phyloP scores from a whole-genome alignment of 2,797 vertebrate species.

The Euphonia xanthogaster region DNA sequence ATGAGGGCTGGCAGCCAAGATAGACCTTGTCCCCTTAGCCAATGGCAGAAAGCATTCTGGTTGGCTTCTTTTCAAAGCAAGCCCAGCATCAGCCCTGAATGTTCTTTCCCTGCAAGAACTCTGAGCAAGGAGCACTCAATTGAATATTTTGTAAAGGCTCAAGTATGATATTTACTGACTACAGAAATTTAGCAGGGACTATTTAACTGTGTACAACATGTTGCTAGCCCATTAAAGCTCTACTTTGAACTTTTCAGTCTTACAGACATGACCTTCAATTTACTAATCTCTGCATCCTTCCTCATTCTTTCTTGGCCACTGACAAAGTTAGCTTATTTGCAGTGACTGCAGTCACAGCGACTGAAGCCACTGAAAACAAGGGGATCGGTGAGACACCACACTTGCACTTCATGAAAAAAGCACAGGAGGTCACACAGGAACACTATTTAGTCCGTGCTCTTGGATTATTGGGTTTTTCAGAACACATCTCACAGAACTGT shows the following conservation, averaged over 20 bases:
- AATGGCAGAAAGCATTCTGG: neutral
- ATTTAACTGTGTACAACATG: neutral
- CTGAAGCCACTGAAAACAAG: neutral
- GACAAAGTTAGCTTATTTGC: neutral
- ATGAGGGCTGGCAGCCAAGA: neutral
- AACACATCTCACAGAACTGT: neutral
- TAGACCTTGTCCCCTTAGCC: neutral
- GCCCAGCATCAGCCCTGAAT: neutral
- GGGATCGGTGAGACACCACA: neutral
- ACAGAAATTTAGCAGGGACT: neutral
- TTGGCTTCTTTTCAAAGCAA: neutral
- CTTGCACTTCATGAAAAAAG: neutral
- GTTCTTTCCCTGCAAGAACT: neutral
- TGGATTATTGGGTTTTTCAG: neutral
- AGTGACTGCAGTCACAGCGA: neutral
- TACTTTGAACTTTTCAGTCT: neutral
- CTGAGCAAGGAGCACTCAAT: neutral
- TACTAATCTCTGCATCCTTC: neutral
- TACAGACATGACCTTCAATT: neutral
- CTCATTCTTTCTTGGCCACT: neutral
- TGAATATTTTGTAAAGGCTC: neutral
- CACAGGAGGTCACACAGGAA: neutral
- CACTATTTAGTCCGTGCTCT: neutral
- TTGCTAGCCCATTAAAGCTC: neutral
- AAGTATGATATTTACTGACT: neutral